A percentile compares a stretch with the other conserved stretches of the same genome.
Conservation (phyloP, 2,888 invertebrate genomes). For the Adela reaumurella region DNA sequence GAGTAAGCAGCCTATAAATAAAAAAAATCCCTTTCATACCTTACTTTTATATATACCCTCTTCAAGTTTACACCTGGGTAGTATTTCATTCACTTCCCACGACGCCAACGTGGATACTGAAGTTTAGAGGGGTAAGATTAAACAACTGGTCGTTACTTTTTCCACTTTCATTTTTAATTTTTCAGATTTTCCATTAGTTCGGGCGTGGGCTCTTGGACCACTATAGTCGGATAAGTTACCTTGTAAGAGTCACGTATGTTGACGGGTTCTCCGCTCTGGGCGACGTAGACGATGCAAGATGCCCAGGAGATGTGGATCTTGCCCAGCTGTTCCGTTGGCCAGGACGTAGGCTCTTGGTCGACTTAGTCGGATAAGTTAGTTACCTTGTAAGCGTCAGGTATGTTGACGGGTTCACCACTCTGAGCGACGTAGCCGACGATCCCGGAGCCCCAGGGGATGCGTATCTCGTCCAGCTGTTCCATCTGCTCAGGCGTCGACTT, state of each 20-base stretch:
- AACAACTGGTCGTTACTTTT: no score
- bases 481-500: constrained; percentile 89
- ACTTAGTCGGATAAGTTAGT: constrained; percentile 71
- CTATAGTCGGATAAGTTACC: constrained; percentile 39
- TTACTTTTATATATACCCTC: no score
- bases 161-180: no score
- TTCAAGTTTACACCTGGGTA: no score
- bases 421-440: constrained; percentile 94
- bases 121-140: no score
- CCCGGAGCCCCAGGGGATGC: constrained; percentile 92
- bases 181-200: no score
- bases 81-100: no score
- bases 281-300: constrained; percentile 80
- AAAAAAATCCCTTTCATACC: no score
- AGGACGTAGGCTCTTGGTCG: constrained; percentile 76
- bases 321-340: constrained; percentile 73
- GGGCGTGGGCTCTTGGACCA: no score
- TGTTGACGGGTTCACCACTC: constrained; percentile 89
- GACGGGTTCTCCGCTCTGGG: constrained; percentile 75
- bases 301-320: constrained; percentile 85
- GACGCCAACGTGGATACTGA: no score
- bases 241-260: constrained; percentile 86
- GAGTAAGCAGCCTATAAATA: no score
- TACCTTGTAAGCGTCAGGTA: constrained; percentile 93
- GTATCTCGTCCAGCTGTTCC: constrained; percentile 88